Percentiles rank a stretch among this genome's conserved stretches.
Evolutionary conservation across 2,113 vertebrate genomes (phyloP).

Genomic region (Bubo bubo): DNA sequence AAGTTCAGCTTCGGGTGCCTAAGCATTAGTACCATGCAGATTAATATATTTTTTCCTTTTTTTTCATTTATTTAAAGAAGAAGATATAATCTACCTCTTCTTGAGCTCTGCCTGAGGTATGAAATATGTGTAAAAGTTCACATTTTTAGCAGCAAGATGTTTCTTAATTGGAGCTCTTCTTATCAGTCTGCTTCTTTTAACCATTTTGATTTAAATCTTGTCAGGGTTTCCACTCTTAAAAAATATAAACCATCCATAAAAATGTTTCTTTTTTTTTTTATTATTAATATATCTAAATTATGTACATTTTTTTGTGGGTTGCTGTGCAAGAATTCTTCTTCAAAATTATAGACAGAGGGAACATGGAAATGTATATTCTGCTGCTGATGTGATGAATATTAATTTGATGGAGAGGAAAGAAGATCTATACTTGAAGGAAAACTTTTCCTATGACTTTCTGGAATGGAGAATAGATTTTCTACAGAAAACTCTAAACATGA

Average conservation of each 20-base stretch:
- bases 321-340: not conserved
- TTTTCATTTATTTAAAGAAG: conserved; percentile 29
- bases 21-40: not conserved
- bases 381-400: not conserved
- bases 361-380: not conserved
- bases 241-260: not conserved
- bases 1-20: not conserved
- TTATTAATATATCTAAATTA: not conserved
- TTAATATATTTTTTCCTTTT: not conserved
- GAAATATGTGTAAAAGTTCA: not conserved
- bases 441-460: conserved; percentile 7
- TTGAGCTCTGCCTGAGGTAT: conserved; percentile 16
- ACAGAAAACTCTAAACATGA: conserved; percentile 35
- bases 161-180: conserved; percentile 27
- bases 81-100: conserved; percentile 29
- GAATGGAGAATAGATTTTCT: conserved; percentile 21
- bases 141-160: not conserved
- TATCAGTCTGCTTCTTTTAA: not conserved
- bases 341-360: not conserved
- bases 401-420: not conserved
- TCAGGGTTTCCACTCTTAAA: not conserved
- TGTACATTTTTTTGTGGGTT: not conserved
- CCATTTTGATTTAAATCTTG: not conserved
- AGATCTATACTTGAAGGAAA: not conserved
- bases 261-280: not conserved